These are phyloP conservation scores for Muscicapa adusta DNA, from an alignment of 2,113 vertebrate species.

Conservation along the genomic window DNA sequence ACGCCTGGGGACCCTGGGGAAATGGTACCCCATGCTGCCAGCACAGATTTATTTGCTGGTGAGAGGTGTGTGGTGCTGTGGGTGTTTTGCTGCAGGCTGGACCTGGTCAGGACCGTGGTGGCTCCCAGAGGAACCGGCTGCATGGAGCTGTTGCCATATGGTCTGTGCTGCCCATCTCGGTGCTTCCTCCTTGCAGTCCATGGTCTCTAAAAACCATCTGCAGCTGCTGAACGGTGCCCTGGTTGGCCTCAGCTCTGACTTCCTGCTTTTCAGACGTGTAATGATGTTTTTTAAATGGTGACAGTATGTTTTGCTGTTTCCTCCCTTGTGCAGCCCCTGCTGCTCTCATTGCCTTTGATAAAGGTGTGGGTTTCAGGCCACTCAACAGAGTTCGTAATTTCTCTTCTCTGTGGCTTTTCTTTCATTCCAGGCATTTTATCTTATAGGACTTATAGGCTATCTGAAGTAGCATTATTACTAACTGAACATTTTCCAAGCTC, in stretches of 20 bases:
- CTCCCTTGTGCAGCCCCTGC: neutral
- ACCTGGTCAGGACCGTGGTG: rapidly evolving
- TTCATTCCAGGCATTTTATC: neutral
- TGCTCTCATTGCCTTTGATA: rapidly evolving
- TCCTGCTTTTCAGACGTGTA: neutral
- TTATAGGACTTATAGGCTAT: neutral
- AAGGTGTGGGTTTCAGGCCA: neutral
- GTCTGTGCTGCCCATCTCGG: neutral
- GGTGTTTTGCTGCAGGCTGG: neutral
- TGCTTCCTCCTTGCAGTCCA: neutral
- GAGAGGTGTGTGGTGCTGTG: neutral
- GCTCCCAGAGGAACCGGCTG: neutral
- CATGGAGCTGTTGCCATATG: neutral
- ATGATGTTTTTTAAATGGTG: neutral
- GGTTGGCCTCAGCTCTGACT: neutral
- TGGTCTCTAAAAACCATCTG: neutral
- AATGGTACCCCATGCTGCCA: neutral
- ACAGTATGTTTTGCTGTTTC: neutral
- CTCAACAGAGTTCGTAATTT: neutral
- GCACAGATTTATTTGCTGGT: neutral
- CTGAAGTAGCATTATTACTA: neutral
- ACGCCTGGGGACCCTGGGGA: rapidly evolving
- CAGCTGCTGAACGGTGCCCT: neutral
- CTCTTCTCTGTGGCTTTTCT: neutral
- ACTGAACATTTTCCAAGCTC: neutral